Conservation (phyloP, 2,797 vertebrate species). For the Salmo trutta region DNA sequence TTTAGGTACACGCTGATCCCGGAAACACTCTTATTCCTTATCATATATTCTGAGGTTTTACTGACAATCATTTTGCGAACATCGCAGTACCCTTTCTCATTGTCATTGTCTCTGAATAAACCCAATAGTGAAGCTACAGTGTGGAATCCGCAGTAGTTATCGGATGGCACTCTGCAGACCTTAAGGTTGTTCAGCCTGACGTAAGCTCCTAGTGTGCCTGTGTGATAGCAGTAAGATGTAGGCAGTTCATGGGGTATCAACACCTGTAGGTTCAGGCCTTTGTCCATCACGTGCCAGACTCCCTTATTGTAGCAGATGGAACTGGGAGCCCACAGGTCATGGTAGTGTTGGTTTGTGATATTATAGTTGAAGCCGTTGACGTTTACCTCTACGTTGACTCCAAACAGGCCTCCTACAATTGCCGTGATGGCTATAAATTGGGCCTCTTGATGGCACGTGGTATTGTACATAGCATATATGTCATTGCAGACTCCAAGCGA, state of each 20-base stretch:
- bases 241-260: background rate
- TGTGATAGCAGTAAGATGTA: background rate
- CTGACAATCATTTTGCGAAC: background rate
- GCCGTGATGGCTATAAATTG: background rate
- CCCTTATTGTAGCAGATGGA: background rate
- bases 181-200: background rate
- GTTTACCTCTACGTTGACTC: background rate
- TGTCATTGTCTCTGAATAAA: background rate
- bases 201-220: background rate
- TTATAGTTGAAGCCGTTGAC: background rate
- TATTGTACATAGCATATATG: background rate
- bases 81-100: too few species aligned
- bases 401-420: conserved; percentile 8
- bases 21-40: background rate
- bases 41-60: background rate
- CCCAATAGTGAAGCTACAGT: background rate
- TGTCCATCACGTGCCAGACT: background rate
- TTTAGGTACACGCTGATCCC: background rate
- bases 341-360: background rate
- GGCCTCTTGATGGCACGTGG: background rate
- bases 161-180: background rate
- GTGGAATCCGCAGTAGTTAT: conserved; percentile 12
- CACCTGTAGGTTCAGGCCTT: background rate
- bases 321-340: background rate
- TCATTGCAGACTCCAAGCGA: background rate